Evolutionary conservation across 2,888 invertebrate genomes (phyloP).

Genomic region (Aspidiotus rigidus): DNA sequence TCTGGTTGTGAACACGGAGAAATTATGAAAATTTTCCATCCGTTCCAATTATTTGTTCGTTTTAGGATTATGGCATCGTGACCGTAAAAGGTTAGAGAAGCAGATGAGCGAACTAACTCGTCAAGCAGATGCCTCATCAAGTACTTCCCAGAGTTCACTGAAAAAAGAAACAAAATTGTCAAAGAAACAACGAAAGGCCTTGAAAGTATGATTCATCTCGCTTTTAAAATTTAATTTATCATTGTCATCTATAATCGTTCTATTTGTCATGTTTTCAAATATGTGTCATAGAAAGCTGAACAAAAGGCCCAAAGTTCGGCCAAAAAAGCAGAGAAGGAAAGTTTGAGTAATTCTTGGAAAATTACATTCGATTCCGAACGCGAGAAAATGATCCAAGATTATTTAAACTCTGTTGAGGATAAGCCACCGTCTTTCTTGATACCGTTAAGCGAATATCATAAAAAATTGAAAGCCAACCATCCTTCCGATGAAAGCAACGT

Average conservation of each 20-base stretch:
- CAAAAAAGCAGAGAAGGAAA: background rate
- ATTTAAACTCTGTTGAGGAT: slow-evolving; percentile 1
- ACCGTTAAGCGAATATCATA: slow-evolving; percentile 12
- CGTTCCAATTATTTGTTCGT: too few relatives aligned
- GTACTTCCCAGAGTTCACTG: too few relatives aligned
- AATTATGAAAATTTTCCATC: background rate
- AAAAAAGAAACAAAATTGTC: slow-evolving; percentile 15
- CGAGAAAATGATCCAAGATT: slow-evolving; percentile 20
- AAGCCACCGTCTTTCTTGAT: slow-evolving; percentile 16
- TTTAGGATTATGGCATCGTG: slow-evolving; percentile 18
- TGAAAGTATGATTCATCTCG: background rate
- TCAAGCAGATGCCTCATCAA: too few relatives aligned
- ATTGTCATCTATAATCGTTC: background rate
- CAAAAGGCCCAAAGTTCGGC: background rate
- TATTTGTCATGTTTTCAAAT: background rate
- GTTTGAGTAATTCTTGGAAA: background rate
- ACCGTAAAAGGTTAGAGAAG: background rate
- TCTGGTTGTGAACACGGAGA: background rate
- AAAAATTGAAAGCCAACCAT: slow-evolving; percentile 7
- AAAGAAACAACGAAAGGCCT: slow-evolving; percentile 9
- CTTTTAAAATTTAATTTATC: background rate
- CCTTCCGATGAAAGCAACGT: background rate
- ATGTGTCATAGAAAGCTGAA: slow-evolving; percentile 33
- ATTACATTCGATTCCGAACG: slow-evolving; percentile 16
- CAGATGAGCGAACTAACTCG: background rate